Evolutionary conservation across 2,113 vertebrate genomes (phyloP).

Genomic region (Muscicapa adusta): DNA sequence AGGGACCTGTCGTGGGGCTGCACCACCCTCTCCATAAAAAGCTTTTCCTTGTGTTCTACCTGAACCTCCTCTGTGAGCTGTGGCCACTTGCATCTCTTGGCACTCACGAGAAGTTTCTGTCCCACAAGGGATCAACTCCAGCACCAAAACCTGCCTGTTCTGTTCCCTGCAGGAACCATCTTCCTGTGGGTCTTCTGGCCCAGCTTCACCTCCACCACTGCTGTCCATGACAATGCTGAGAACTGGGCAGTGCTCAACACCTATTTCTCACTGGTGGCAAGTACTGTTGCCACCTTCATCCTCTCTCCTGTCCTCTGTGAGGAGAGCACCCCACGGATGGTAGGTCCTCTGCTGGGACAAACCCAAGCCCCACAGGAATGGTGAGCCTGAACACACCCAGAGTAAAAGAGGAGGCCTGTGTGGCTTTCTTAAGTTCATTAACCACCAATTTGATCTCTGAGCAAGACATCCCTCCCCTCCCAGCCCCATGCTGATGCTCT

Average conservation of each 20-base stretch:
- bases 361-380: rapidly evolving
- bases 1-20: neutral
- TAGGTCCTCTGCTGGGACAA: constrained; percentile 49
- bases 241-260: constrained; percentile 86
- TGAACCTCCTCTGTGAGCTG: neutral
- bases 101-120: neutral
- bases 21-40: neutral
- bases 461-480: neutral
- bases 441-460: neutral
- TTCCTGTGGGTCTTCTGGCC: constrained; percentile 98
- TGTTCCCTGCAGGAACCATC: constrained; percentile 77
- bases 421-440: neutral
- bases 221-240: constrained; percentile 65
- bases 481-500: neutral
- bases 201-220: constrained; percentile 85
- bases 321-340: constrained; percentile 82
- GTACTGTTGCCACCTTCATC: constrained; percentile 81
- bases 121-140: neutral
- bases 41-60: rapidly evolving
- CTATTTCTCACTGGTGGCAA: constrained; percentile 85
- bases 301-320: constrained; percentile 73
- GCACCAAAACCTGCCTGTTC: neutral
- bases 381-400: rapidly evolving
- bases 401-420: neutral
- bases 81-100: too few species aligned